Percentiles rank a stretch among this genome's conserved stretches.
Conservation (phyloP, 2,797 vertebrate genomes). For the Clarias pachynema region DNA sequence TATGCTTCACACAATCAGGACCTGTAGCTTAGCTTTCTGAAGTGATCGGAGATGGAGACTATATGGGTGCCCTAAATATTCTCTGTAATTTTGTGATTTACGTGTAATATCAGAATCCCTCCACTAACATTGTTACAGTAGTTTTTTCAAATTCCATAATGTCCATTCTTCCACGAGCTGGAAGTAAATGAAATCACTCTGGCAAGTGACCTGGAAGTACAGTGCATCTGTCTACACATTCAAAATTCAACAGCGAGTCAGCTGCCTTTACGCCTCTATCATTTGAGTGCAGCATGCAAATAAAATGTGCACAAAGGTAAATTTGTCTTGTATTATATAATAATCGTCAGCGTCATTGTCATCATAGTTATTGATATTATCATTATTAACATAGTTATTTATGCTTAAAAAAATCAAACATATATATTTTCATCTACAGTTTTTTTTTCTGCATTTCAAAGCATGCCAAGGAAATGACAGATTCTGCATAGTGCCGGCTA, state of each 20-base stretch:
- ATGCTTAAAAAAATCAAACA: slow-evolving; percentile 59
- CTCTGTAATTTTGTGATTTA: slow-evolving; percentile 36
- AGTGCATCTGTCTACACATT: slow-evolving; percentile 59
- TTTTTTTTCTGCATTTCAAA: slow-evolving; percentile 79
- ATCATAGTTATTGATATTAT: slow-evolving; percentile 48
- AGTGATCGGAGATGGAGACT: slow-evolving; percentile 65
- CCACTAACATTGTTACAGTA: slow-evolving; percentile 61
- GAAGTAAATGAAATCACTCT: slow-evolving; percentile 59
- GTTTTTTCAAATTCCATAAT: slow-evolving; percentile 50
- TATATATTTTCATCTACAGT: slow-evolving; percentile 73
- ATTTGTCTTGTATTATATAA: slow-evolving; percentile 58
- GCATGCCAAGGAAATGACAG: slow-evolving; percentile 78
- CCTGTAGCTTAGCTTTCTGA: slow-evolving; percentile 59
- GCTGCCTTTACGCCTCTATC: slow-evolving; percentile 64
- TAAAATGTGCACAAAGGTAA: slow-evolving; percentile 60
- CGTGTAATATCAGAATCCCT: slow-evolving; percentile 23
- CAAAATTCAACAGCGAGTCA: slow-evolving; percentile 59
- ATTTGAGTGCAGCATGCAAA: slow-evolving; percentile 80
- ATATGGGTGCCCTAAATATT: slow-evolving; percentile 38
- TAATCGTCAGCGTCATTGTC: slow-evolving; percentile 50
- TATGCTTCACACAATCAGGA: slow-evolving; percentile 76
- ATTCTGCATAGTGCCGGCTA: slow-evolving; percentile 85
- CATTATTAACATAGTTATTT: slow-evolving; percentile 61
- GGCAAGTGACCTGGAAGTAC: slow-evolving; percentile 61
- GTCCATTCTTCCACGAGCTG: slow-evolving; percentile 63